Evolutionary conservation across 2,113 vertebrate genomes (phyloP).

Genomic region (Datnioides undecimradiatus): DNA sequence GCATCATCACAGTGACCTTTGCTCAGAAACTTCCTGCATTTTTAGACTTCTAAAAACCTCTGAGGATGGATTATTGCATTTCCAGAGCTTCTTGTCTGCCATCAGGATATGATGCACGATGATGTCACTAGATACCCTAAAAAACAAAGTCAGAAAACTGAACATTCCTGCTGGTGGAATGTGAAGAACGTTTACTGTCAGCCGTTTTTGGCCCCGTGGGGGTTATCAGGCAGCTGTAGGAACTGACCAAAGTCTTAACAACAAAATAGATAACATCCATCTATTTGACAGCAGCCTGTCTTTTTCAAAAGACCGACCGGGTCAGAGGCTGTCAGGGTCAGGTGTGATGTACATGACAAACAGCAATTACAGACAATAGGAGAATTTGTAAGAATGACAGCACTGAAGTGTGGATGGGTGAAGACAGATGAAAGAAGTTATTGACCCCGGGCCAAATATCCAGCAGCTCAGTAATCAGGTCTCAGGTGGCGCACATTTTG

Average conservation of each 20-base stretch:
- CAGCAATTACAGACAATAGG: constrained; percentile 55
- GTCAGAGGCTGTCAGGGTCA: constrained; percentile 45
- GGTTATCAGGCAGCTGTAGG: constrained; percentile 46
- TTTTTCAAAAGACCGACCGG: constrained; percentile 32
- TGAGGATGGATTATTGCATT: background rate
- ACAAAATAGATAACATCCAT: constrained; percentile 45
- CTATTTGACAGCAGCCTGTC: constrained; percentile 28
- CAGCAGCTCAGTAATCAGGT: constrained; percentile 12
- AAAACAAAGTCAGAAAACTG: constrained; percentile 46
- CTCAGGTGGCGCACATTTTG: background rate
- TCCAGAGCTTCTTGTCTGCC: constrained; percentile 34
- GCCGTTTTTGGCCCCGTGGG: background rate
- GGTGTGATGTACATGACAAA: constrained; percentile 60
- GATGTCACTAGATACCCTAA: constrained; percentile 60
- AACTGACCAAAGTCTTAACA: constrained; percentile 15
- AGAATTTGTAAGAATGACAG: constrained; percentile 55
- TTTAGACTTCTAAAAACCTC: constrained; percentile 53
- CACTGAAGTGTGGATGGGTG: constrained; percentile 31
- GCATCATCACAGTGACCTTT: constrained; percentile 38
- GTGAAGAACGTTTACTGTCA: constrained; percentile 39
- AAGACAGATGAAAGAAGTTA: constrained; percentile 50
- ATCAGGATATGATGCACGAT: constrained; percentile 66
- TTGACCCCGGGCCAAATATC: constrained; percentile 26
- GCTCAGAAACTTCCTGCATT: constrained; percentile 51
- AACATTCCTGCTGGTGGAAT: constrained; percentile 66